Evolutionary conservation across 2,888 invertebrate species (phyloP).

Genomic region (Drosophila antonietae): DNA sequence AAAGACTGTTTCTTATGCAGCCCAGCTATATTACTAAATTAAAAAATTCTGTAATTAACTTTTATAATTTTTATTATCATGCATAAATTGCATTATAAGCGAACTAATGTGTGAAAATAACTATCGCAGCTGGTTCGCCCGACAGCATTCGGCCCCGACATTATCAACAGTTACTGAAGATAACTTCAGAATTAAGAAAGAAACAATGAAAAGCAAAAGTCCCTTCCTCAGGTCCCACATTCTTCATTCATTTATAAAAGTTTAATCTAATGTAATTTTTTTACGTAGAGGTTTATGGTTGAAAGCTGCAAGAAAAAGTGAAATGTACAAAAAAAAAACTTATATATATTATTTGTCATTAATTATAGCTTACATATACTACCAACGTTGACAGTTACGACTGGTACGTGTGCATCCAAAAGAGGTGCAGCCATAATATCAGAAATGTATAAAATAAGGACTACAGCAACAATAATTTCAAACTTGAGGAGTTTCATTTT

Average conservation of each 20-base stretch:
- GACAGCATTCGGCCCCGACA: background rate
- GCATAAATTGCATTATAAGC: background rate
- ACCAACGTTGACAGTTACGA: background rate
- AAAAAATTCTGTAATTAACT: background rate
- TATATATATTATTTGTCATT: background rate
- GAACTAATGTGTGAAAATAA: background rate
- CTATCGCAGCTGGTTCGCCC: background rate
- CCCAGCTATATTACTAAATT: too few species aligned
- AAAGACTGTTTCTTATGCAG: too few species aligned
- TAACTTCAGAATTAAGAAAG: too few species aligned
- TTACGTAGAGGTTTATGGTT: too few species aligned
- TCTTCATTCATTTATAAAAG: too few species aligned
- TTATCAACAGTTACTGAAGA: too few species aligned
- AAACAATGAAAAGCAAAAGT: too few species aligned
- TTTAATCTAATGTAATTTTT: too few species aligned
- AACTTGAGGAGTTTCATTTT: background rate
- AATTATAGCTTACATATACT: background rate
- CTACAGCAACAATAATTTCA: background rate
- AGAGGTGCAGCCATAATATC: background rate
- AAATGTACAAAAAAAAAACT: background rate
- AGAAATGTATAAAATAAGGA: background rate
- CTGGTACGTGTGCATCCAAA: background rate
- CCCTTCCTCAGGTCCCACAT: too few species aligned
- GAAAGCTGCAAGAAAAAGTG: background rate
- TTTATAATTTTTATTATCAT: background rate